Evolutionary conservation across 2,797 vertebrate genomes (phyloP).

Genomic region (Eidolon dupreanum): DNA sequence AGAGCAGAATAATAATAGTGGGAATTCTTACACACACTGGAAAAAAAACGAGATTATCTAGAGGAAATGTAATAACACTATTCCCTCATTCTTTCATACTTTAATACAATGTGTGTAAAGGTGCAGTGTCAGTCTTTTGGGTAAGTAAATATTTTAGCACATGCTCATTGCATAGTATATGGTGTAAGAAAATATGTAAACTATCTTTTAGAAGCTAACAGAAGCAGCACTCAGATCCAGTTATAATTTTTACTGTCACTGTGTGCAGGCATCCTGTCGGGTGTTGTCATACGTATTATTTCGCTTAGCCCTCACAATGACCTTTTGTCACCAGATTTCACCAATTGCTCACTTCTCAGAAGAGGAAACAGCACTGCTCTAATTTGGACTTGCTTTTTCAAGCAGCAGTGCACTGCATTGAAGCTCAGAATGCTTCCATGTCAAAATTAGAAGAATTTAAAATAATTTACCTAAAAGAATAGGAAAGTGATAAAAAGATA

Average conservation of each 20-base stretch:
- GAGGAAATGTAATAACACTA: not conserved
- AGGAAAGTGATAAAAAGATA: not conserved
- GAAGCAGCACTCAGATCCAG: not conserved
- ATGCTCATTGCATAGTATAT: not conserved
- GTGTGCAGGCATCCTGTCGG: not conserved
- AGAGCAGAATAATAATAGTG: constrained; percentile 24
- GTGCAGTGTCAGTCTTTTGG: not conserved
- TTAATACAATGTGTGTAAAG: not conserved
- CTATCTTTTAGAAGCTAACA: not conserved
- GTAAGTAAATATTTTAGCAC: not conserved
- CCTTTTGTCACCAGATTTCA: not conserved
- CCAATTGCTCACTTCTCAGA: not conserved
- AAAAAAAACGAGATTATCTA: not conserved
- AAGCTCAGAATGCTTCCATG: not conserved
- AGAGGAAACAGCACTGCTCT: not conserved
- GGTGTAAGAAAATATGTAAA: not conserved
- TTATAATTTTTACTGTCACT: not conserved
- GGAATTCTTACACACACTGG: constrained; percentile 16
- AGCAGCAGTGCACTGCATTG: not conserved
- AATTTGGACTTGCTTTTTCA: not conserved
- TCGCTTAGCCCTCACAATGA: not conserved
- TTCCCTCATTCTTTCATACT: not conserved
- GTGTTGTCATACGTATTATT: not conserved
- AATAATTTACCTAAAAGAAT: not conserved
- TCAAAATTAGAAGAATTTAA: not conserved